phyloP scores from a whole-genome alignment of 2,113 vertebrate genomes.

The Trachemys scripta region DNA sequence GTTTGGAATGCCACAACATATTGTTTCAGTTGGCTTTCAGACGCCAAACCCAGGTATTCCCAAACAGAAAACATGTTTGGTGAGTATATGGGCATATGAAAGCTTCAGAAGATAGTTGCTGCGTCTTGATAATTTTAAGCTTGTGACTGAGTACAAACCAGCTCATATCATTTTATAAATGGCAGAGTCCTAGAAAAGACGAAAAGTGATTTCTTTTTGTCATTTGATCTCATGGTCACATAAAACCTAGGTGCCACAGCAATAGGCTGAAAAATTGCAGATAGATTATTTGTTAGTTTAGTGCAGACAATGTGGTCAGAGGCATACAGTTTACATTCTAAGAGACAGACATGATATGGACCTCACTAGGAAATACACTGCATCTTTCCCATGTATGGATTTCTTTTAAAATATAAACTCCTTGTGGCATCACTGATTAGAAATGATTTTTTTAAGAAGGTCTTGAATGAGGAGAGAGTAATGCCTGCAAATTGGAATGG shows the following conservation, averaged over 20 bases:
- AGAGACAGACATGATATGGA: accelerated
- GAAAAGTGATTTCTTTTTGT: not conserved
- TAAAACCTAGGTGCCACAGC: accelerated
- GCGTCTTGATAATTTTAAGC: accelerated
- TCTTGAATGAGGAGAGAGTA: not conserved
- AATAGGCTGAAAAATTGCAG: accelerated
- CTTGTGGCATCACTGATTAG: not conserved
- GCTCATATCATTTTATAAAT: accelerated
- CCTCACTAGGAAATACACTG: accelerated
- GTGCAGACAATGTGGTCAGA: accelerated
- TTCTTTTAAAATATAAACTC: not conserved
- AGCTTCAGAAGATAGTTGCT: not conserved
- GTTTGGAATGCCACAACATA: accelerated
- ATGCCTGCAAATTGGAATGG: not conserved
- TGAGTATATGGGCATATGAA: accelerated
- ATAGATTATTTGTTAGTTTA: not conserved
- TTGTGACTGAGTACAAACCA: accelerated
- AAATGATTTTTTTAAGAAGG: not conserved
- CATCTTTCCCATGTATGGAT: too few species aligned
- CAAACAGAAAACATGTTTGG: accelerated
- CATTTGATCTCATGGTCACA: accelerated
- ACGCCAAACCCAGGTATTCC: accelerated
- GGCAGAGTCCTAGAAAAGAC: not conserved
- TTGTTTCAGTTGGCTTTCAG: accelerated
- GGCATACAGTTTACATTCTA: accelerated